Evolutionary conservation across 2,888 invertebrate species (phyloP).

Genomic region (Aricia artaxerxes): DNA sequence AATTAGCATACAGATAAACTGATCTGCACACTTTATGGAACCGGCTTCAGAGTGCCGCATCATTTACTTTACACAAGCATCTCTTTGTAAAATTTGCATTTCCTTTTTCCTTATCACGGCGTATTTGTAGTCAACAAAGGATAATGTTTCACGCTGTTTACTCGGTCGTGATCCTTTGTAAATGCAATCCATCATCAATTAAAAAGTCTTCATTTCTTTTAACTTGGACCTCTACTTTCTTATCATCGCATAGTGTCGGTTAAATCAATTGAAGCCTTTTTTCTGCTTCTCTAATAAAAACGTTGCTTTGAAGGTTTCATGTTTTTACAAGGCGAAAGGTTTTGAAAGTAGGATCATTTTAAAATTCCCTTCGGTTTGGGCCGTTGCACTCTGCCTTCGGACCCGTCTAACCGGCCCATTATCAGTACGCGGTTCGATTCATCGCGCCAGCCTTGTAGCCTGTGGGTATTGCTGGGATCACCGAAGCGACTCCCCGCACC

Average conservation of each 20-base stretch:
- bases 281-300: not conserved
- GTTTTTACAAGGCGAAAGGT: slow-evolving; percentile 56
- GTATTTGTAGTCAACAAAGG: slow-evolving; percentile 47
- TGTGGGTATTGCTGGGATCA: slow-evolving; percentile 68
- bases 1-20: slow-evolving; percentile 42
- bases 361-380: slow-evolving; percentile 78
- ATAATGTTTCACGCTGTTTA: slow-evolving; percentile 22
- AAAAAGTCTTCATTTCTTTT: not conserved
- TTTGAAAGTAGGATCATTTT: slow-evolving; percentile 70
- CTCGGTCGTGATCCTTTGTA: slow-evolving; percentile 4
- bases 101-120: slow-evolving; percentile 53
- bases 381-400: slow-evolving; percentile 74
- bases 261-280: not conserved
- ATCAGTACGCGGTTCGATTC: slow-evolving; percentile 75
- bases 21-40: slow-evolving; percentile 33
- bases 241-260: not conserved
- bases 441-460: slow-evolving; percentile 67
- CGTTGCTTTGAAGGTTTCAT: not conserved
- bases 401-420: slow-evolving; percentile 79
- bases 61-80: slow-evolving; percentile 41
- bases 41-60: slow-evolving; percentile 33
- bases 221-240: not conserved
- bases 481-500: slow-evolving; percentile 61
- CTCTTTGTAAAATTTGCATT: slow-evolving; percentile 52
- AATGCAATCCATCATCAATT: not conserved